These are phyloP conservation scores for Ceyx margarethae DNA, from an alignment of 2,113 vertebrate species.

Conservation along the genomic window DNA sequence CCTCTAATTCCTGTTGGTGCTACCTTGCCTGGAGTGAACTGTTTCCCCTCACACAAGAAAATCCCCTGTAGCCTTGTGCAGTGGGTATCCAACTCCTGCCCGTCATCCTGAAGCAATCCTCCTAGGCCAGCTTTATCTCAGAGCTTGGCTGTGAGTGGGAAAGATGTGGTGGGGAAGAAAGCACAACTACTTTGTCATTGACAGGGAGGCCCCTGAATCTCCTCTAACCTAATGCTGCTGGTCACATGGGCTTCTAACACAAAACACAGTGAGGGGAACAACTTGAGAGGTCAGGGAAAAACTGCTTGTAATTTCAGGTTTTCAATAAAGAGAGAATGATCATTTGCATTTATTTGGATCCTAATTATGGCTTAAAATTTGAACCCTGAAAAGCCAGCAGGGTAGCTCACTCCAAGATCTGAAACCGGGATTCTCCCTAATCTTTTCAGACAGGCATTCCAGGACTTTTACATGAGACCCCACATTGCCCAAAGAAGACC, in stretches of 20 bases:
- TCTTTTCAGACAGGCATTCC: neutral
- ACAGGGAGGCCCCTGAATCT: neutral
- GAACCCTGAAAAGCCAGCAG: neutral
- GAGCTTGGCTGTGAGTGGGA: neutral
- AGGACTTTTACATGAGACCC: neutral
- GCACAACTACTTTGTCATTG: neutral
- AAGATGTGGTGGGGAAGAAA: neutral
- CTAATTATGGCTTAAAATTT: neutral
- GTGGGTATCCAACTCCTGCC: neutral
- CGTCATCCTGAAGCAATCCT: neutral
- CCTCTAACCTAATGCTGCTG: neutral
- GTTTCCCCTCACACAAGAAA: neutral
- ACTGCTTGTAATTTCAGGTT: neutral
- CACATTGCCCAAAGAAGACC: neutral
- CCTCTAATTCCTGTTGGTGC: neutral
- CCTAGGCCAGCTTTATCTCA: neutral
- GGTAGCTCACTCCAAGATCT: neutral
- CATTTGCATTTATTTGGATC: neutral
- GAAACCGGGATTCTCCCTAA: neutral
- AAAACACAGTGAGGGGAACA: neutral
- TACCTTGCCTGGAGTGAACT: neutral
- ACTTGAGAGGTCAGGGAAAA: neutral
- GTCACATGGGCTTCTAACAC: neutral
- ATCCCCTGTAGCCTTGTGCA: neutral
- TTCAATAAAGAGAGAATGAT: neutral